These are phyloP conservation scores for Poecile atricapillus DNA, from an alignment of 2,113 vertebrate species.

Conservation along the genomic window DNA sequence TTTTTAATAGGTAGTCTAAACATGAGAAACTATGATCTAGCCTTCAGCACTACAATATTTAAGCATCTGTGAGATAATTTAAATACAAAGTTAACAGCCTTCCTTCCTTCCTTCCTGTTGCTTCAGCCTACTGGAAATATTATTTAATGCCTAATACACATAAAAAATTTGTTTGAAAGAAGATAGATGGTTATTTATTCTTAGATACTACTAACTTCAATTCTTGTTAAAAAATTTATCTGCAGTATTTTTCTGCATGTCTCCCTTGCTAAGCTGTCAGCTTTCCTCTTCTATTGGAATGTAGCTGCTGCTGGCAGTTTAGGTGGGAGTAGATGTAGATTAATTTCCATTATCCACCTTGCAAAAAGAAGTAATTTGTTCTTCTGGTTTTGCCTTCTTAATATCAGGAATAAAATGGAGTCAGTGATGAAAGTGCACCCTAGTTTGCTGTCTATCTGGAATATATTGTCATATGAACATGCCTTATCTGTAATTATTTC, in stretches of 20 bases:
- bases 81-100: neutral
- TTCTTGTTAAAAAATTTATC: neutral
- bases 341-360: constrained; percentile 24
- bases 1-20: constrained; percentile 10
- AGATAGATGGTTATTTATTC: neutral
- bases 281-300: neutral
- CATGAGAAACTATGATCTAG: neutral
- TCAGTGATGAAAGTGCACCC: neutral
- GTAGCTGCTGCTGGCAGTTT: neutral
- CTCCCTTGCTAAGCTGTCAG: neutral
- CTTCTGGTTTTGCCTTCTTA: neutral
- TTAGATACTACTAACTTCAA: neutral
- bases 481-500: neutral
- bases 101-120: constrained; percentile 1
- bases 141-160: neutral
- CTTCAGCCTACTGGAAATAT: neutral
- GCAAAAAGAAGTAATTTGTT: neutral
- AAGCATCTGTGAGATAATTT: neutral
- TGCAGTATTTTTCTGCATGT: neutral
- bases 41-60: neutral
- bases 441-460: neutral
- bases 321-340: constrained; percentile 1
- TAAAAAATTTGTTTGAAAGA: neutral
- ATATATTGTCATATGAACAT: neutral
- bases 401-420: neutral